These are phyloP conservation scores for Phaenicophaeus curvirostris DNA, from an alignment of 2,797 vertebrate species.

Conservation along the genomic window DNA sequence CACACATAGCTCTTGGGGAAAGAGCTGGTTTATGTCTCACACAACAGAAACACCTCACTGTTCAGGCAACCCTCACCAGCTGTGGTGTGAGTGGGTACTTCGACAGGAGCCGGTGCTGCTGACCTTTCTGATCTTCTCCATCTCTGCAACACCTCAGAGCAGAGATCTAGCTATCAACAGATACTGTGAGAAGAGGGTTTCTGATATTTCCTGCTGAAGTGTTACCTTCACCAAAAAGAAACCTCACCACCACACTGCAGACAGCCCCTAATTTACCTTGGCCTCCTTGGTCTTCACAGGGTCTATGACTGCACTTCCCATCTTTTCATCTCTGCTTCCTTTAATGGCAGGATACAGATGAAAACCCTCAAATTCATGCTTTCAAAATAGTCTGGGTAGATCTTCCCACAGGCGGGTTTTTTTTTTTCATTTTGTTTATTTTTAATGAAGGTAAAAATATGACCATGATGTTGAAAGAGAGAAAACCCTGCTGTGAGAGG, in stretches of 20 bases:
- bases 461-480: background rate
- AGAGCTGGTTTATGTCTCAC: background rate
- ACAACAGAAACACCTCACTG: background rate
- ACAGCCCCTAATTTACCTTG: background rate
- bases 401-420: background rate
- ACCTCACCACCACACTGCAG: background rate
- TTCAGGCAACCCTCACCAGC: fast-evolving
- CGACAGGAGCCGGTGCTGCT: background rate
- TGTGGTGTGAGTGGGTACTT: background rate
- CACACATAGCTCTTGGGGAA: fast-evolving
- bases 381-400: background rate
- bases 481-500: background rate
- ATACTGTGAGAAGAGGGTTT: background rate
- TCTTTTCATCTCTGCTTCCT: background rate
- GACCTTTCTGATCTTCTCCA: background rate
- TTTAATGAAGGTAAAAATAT: background rate
- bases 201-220: background rate
- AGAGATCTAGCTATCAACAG: background rate
- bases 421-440: background rate
- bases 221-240: background rate
- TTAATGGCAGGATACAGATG: background rate
- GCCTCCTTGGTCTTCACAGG: background rate
- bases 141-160: background rate
- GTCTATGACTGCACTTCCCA: fast-evolving
- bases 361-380: background rate